Evolutionary conservation across 2,797 vertebrate genomes (phyloP), one percentile per base, ranked within the genome.

Genomic region (Gephyroberyx darwinii): DNA sequence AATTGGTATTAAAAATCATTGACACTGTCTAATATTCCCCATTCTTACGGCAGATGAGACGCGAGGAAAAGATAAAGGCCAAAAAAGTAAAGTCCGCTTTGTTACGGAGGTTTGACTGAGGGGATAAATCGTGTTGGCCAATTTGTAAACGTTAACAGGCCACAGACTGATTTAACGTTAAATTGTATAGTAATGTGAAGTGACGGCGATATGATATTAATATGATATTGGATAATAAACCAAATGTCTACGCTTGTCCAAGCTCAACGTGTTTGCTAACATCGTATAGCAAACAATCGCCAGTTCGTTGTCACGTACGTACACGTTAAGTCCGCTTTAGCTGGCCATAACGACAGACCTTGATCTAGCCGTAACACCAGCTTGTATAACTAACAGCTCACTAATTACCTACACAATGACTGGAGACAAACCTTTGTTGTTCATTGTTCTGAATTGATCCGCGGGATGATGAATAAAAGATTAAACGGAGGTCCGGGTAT

Each of bases 361-460:
- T 71, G 75, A 35, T 77, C 31, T 22, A 8, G 1, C 53, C 69
- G 19, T 61, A 84, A 54, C 78, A 54, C 60, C 75, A 71, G 69
- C 80, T 73, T 48, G 82, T n/a, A 37, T 14, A 47, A n/a, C 82
- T 57, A 31, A 67, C 75, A 80, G 75, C 61, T 84, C 78, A 67
- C 83, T 61, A 20, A 66, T 16, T 9, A 39, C n/a, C n/a, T 0
- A 41, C 22, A 68, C 43, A 2, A 14, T 5, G 48, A 54, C n/a
- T 2, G 48, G 54, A 33, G 8, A 86, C 75, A 82, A 89, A 95
- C 94, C 94, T 94, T 95, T 95, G 90, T 93, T 95, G 86, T 94
- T 95, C 94, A 95, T 95, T 70, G 84, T 91, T 84, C 75, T 84
- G 78, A 65, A 54, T 33, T 67, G 82, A 52, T 89, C 50, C 39